Conservation (phyloP, 2,113 vertebrate species). For the mouse (Mus musculus) region GRCm39 chr1:121010501-121011000, state of each 20-base stretch:
- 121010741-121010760: neutral
- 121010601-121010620: constrained; percentile 9
- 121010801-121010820: neutral
- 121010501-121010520: neutral
- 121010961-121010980: constrained; percentile 62
- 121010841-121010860: neutral
- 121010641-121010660: constrained; percentile 10
- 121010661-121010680: constrained; percentile 32
- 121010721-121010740: neutral
- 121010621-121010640: constrained; percentile 22
- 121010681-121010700: neutral
- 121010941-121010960: constrained; percentile 2
- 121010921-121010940: neutral
- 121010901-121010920: neutral
- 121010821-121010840: neutral
- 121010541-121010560: neutral
- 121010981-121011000: neutral
- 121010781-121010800: neutral
- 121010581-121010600: neutral
- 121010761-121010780: neutral
- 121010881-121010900: neutral
- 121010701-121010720: neutral
- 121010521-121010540: neutral
- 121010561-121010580: neutral
- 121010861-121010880: neutral